Evolutionary conservation across 2,113 vertebrate genomes (phyloP).

Genomic region (Ptychochromis oligacanthus): DNA sequence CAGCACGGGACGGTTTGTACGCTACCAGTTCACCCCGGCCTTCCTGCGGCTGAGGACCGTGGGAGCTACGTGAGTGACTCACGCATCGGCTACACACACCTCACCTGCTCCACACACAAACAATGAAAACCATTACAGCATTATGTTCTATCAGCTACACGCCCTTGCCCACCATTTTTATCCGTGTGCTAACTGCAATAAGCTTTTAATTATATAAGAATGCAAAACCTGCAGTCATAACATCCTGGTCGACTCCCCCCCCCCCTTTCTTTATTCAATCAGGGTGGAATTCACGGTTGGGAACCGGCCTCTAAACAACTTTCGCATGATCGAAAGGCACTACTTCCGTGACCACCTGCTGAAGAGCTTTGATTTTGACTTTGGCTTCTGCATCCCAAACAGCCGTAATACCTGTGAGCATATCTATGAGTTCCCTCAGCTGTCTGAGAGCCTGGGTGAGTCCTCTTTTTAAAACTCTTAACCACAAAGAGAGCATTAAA

Average conservation of each 20-base stretch:
- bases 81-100: slow-evolving; percentile 26
- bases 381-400: slow-evolving; percentile 96
- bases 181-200: slow-evolving; percentile 74
- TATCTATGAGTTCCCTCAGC: slow-evolving; percentile 95
- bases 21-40: slow-evolving; percentile 93
- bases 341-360: slow-evolving; percentile 92
- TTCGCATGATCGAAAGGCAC: slow-evolving; percentile 95
- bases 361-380: slow-evolving; percentile 97
- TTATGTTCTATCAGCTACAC: slow-evolving; percentile 76
- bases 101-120: slow-evolving; percentile 42
- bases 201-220: slow-evolving; percentile 80
- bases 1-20: slow-evolving; percentile 89
- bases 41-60: slow-evolving; percentile 91
- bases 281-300: slow-evolving; percentile 97
- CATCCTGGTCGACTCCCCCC: too few species aligned
- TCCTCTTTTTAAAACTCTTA: slow-evolving; percentile 30
- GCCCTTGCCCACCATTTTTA: neutral
- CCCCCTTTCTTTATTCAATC: slow-evolving; percentile 11
- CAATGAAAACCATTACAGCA: slow-evolving; percentile 16
- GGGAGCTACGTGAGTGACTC: slow-evolving; percentile 90
- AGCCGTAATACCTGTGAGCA: slow-evolving; percentile 95
- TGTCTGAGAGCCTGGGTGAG: slow-evolving; percentile 92
- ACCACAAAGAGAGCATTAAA: neutral
- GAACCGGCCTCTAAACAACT: slow-evolving; percentile 88
- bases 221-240: slow-evolving; percentile 56